Evolutionary conservation across 2,113 vertebrate species (phyloP).

Genomic region (Pithys albifrons): DNA sequence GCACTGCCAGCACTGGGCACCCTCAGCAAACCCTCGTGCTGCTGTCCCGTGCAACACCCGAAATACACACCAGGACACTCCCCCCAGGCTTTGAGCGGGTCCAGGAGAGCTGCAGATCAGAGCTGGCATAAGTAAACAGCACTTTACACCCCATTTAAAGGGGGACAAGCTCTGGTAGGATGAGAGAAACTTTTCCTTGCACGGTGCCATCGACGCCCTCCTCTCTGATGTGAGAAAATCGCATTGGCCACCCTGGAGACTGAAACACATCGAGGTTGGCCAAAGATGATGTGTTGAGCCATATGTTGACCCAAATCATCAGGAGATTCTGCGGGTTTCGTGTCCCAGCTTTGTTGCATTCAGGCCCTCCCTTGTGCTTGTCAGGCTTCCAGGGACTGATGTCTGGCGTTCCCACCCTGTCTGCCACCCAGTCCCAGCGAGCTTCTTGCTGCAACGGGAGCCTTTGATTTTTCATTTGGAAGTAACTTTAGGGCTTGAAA

Average conservation of each 20-base stretch:
- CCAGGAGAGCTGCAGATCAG: background rate
- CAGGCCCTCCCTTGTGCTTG: conserved; percentile 40
- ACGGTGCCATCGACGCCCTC: background rate
- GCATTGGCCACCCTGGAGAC: background rate
- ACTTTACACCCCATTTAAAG: background rate
- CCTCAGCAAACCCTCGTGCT: background rate
- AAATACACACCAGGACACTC: background rate
- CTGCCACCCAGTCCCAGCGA: conserved; percentile 47
- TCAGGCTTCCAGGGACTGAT: conserved; percentile 59
- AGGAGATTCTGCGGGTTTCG: conserved; percentile 24
- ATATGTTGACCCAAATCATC: conserved; percentile 60
- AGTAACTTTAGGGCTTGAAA: background rate
- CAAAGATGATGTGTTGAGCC: background rate
- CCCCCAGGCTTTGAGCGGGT: background rate
- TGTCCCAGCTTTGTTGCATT: conserved; percentile 39
- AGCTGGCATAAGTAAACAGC: background rate
- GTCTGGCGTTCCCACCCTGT: conserved; percentile 65
- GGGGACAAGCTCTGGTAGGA: fast-evolving
- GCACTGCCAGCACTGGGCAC: background rate
- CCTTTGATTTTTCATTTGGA: conserved; percentile 46
- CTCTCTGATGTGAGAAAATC: background rate
- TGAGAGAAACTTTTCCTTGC: background rate
- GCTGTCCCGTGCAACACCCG: background rate
- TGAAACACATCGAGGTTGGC: background rate
- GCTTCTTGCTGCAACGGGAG: conserved; percentile 36